Conservation (phyloP, 2,888 invertebrate species). For the Pristionchus fissidentatus region DNA sequence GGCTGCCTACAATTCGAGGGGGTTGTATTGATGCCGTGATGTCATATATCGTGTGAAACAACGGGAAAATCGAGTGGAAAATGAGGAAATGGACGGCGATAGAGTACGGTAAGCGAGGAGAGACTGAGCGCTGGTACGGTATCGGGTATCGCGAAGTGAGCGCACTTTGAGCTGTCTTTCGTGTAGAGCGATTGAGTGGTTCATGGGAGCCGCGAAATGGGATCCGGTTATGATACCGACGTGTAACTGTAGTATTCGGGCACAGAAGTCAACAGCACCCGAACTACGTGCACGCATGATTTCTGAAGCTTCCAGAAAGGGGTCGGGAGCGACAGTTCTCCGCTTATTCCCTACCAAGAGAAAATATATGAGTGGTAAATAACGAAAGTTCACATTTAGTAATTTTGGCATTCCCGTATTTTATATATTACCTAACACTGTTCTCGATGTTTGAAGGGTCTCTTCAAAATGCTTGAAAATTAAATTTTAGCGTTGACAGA, state of each 20-base stretch:
- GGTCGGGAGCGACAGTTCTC: not conserved
- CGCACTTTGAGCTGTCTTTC: not conserved
- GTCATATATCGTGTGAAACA: too few relatives aligned
- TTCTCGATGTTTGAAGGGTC: too few relatives aligned
- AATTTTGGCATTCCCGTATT: too few relatives aligned
- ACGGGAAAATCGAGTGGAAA: too few relatives aligned
- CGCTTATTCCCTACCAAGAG: not conserved
- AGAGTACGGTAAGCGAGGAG: not conserved
- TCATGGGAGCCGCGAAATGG: conserved; percentile 1
- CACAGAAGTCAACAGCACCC: not conserved
- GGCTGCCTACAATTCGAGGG: not conserved
- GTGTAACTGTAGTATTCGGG: not conserved
- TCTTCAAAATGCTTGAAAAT: too few relatives aligned
- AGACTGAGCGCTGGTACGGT: not conserved
- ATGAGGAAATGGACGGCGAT: not conserved
- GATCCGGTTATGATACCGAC: not conserved
- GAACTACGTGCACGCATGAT: not conserved
- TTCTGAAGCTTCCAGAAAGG: not conserved
- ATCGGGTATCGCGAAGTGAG: not conserved
- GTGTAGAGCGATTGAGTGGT: conserved; percentile 22
- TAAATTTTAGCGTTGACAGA: too few relatives aligned
- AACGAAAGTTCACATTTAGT: not conserved
- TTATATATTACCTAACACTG: too few relatives aligned
- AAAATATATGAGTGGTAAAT: not conserved
- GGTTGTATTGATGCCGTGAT: not conserved